phyloP scores from a whole-genome alignment of 1,140 invertebrate genomes.

The Drosophila dunni region DNA sequence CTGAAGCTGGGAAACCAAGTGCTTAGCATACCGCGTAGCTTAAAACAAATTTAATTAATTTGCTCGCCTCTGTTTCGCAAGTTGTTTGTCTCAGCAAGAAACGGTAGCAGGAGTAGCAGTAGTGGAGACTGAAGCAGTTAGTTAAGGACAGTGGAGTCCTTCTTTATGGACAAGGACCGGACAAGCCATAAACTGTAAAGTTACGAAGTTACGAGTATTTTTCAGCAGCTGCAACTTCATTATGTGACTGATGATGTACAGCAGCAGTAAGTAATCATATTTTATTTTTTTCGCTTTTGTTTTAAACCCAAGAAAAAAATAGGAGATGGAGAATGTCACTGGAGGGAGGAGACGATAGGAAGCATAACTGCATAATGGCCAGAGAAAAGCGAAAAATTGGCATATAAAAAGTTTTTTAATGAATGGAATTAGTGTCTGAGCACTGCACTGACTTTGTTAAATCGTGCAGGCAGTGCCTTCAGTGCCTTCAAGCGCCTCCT shows the following conservation, averaged over 20 bases:
- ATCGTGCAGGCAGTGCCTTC: conserved; percentile 66
- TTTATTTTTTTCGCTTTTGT: conserved; percentile 37
- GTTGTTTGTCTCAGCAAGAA: background rate
- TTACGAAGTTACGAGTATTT: conserved; percentile 62
- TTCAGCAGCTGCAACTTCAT: conserved; percentile 78
- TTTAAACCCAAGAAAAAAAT: conserved; percentile 27
- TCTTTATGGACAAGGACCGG: conserved; percentile 27
- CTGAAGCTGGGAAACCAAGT: conserved; percentile 17
- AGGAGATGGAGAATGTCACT: conserved; percentile 27
- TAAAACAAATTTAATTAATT: conserved; percentile 75
- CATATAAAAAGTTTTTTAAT: conserved; percentile 83
- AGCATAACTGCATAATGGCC: conserved; percentile 54
- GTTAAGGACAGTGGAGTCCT: background rate
- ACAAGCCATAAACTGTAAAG: conserved; percentile 75
- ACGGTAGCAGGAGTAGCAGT: too few relatives aligned
- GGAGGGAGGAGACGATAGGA: conserved; percentile 28
- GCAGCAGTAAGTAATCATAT: conserved; percentile 67
- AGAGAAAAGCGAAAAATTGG: conserved; percentile 67
- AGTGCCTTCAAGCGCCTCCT: conserved; percentile 4
- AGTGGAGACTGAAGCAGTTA: background rate
- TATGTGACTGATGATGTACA: conserved; percentile 81
- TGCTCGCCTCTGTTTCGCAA: conserved; percentile 23
- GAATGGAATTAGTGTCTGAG: conserved; percentile 81
- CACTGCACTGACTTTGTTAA: conserved; percentile 77
- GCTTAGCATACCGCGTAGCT: conserved; percentile 63